These are phyloP conservation scores for Sympetrum striolatum DNA, from an alignment of 2,888 invertebrate species.

Conservation along the genomic window DNA sequence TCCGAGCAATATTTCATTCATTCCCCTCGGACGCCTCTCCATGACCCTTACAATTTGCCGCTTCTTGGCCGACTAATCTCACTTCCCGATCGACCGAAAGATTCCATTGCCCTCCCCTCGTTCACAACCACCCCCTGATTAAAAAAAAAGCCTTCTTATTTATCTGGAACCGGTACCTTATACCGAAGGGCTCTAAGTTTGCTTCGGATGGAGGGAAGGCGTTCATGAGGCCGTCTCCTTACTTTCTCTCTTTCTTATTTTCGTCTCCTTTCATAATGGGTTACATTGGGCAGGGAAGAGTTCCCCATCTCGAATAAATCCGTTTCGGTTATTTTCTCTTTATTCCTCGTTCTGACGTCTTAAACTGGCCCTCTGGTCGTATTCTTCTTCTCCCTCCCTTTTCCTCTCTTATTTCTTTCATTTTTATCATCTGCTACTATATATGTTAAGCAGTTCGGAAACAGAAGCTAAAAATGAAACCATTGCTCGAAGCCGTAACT, in stretches of 20 bases:
- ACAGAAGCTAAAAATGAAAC: too few relatives aligned
- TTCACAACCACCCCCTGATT: neutral
- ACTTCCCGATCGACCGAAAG: neutral
- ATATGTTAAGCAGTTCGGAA: too few relatives aligned
- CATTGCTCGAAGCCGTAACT: too few relatives aligned
- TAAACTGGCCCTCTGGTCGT: too few relatives aligned
- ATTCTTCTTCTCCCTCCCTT: too few relatives aligned
- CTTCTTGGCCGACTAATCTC: neutral
- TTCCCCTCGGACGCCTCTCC: neutral
- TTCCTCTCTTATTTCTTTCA: too few relatives aligned
- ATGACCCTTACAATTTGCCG: neutral
- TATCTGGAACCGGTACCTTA: neutral
- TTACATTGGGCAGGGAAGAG: too few relatives aligned
- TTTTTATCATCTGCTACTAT: too few relatives aligned
- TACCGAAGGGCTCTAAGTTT: neutral
- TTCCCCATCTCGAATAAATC: too few relatives aligned
- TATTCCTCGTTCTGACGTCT: too few relatives aligned
- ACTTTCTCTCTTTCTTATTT: neutral
- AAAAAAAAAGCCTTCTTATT: neutral
- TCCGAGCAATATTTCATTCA: neutral
- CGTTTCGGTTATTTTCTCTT: too few relatives aligned
- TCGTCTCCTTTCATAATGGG: neutral
- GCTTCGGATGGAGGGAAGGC: neutral
- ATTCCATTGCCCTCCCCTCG: neutral
- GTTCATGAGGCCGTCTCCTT: neutral